These are phyloP conservation scores for Notolepis coatsorum DNA, from an alignment of 2,797 vertebrate genomes.

Conservation along the genomic window DNA sequence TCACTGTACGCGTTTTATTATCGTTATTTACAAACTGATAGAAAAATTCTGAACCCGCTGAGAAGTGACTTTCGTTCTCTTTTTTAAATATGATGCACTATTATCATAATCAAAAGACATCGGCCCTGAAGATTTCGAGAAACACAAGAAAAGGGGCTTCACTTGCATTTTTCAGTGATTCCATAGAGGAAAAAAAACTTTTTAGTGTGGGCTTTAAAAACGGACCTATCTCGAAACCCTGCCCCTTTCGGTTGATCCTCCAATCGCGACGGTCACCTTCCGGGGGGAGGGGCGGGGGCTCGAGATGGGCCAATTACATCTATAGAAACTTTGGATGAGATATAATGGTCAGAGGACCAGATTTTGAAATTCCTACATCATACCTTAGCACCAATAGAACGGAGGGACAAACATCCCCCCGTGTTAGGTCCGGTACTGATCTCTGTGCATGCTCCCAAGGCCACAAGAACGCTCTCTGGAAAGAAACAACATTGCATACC, in stretches of 20 bases:
- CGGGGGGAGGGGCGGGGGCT: no score
- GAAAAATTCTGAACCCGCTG: conserved; percentile 70
- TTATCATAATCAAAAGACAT: conserved; percentile 68
- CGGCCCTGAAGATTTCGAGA: conserved; percentile 70
- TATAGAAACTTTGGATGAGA: conserved; percentile 74
- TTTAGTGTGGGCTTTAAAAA: conserved; percentile 60
- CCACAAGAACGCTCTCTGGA: conserved; percentile 76
- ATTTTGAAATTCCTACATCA: conserved; percentile 62
- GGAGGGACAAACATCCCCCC: conserved; percentile 64
- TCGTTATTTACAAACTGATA: conserved; percentile 79
- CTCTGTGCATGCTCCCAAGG: conserved; percentile 79
- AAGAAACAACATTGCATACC: conserved; percentile 76
- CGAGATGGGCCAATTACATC: no score
- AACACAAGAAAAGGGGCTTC: conserved; percentile 49
- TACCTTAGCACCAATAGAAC: conserved; percentile 78
- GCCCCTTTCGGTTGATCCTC: no score
- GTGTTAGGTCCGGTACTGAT: conserved; percentile 74
- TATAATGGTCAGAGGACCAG: conserved; percentile 57
- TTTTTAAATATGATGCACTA: conserved; percentile 68
- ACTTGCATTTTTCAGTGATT: conserved; percentile 47
- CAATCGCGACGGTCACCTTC: no score
- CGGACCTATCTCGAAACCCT: no score
- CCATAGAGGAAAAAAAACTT: conserved; percentile 38
- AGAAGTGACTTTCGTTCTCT: conserved; percentile 67
- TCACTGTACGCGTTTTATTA: conserved; percentile 74